Conservation (phyloP, 2,888 invertebrate species). For the Sinotaia quadrata region DNA sequence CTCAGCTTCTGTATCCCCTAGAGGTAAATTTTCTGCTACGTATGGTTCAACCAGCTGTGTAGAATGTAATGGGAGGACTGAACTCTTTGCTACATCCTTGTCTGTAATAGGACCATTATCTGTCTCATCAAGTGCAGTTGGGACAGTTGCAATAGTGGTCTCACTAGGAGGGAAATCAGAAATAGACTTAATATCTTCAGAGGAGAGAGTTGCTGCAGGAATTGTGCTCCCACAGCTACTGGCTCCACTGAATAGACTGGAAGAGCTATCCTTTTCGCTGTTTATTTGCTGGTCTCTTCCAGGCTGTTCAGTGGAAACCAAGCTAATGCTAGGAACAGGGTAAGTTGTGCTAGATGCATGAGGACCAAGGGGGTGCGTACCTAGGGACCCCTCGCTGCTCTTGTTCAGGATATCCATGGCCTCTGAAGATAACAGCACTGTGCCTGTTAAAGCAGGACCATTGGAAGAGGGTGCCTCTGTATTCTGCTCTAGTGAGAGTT, state of each 20-base stretch:
- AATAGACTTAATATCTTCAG: background rate
- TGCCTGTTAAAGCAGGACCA: conserved; percentile 32
- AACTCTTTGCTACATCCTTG: background rate
- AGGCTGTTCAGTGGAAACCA: background rate
- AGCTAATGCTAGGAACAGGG: conserved; percentile 11
- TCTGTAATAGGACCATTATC: background rate
- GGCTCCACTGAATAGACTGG: background rate
- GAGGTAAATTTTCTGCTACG: background rate
- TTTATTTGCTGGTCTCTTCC: background rate
- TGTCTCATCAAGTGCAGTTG: background rate
- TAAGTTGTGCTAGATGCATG: conserved; percentile 14
- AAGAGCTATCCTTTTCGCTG: background rate
- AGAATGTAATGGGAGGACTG: too few species aligned
- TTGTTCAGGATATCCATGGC: conserved; percentile 35
- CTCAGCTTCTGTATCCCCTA: background rate
- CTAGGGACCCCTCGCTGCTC: conserved; percentile 32
- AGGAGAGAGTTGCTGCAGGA: background rate
- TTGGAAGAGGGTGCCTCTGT: conserved; percentile 18
- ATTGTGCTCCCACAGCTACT: background rate
- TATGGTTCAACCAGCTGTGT: background rate
- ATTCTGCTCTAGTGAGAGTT: conserved; percentile 32
- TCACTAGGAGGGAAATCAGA: background rate
- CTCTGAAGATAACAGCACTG: conserved; percentile 35
- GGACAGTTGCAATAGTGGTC: background rate
- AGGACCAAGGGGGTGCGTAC: conserved; percentile 27